phyloP scores from a whole-genome alignment of 2,113 vertebrate genomes.

The Micronycteris hirsuta region DNA sequence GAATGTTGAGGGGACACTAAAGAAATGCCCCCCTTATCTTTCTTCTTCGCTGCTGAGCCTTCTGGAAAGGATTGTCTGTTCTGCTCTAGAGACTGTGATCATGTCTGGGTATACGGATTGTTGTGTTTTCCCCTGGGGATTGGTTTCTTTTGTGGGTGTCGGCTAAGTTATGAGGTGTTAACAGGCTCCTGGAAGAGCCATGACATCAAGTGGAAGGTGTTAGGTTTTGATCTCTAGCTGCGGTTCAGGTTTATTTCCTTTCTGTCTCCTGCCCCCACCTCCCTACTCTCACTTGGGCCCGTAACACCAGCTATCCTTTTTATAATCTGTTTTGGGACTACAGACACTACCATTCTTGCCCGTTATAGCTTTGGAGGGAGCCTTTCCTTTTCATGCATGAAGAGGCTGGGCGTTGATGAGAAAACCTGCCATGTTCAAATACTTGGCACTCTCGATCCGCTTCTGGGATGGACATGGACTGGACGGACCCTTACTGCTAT shows the following conservation, averaged over 20 bases:
- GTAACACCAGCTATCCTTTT: not conserved
- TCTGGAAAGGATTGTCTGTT: not conserved
- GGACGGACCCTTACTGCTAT: not conserved
- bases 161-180: constrained; percentile 41
- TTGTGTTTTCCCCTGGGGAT: constrained; percentile 2
- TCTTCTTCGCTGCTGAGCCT: not conserved
- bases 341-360: not conserved
- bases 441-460: not conserved
- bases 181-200: constrained; percentile 54
- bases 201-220: not conserved
- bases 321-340: not conserved
- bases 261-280: not conserved
- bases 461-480: not conserved
- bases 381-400: not conserved
- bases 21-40: not conserved
- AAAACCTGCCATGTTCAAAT: not conserved
- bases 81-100: not conserved
- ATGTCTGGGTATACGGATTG: constrained; percentile 8
- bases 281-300: not conserved
- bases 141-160: constrained; percentile 46
- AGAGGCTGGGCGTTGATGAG: constrained; percentile 34
- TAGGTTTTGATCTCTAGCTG: constrained; percentile 43
- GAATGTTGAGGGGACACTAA: not conserved
- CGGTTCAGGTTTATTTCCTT: constrained; percentile 18
- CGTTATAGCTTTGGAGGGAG: not conserved